These are phyloP conservation scores for Poeciliopsis turrubarensis DNA, from an alignment of 2,113 vertebrate species.

Conservation along the genomic window DNA sequence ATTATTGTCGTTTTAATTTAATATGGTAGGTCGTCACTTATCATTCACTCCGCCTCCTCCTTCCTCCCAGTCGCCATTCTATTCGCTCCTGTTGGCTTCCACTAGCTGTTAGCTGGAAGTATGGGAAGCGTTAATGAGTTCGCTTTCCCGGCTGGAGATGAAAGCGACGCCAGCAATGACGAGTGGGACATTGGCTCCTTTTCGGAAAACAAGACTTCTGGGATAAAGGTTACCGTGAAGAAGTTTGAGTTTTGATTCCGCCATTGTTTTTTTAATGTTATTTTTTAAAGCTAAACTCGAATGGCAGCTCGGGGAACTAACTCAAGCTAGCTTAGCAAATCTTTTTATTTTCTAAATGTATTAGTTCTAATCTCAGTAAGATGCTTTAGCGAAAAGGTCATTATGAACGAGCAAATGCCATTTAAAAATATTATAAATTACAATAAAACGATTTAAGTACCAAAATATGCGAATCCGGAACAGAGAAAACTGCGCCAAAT, in stretches of 20 bases:
- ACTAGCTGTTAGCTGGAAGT: neutral
- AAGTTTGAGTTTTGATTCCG: neutral
- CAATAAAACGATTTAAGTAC: too few relatives aligned
- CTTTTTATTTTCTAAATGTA: neutral
- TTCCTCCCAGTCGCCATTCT: neutral
- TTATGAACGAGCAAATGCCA: neutral
- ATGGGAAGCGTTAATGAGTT: conserved; percentile 32
- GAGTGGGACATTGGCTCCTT: conserved; percentile 68
- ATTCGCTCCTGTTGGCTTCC: neutral
- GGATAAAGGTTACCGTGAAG: conserved; percentile 3
- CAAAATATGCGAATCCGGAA: too few relatives aligned
- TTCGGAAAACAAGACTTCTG: neutral
- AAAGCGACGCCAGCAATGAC: conserved; percentile 73
- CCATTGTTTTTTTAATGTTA: neutral
- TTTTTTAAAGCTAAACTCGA: neutral
- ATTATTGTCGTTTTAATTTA: too few relatives aligned
- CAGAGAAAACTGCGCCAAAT: too few relatives aligned
- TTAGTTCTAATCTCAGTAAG: neutral
- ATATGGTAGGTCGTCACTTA: too few relatives aligned
- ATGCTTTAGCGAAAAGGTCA: neutral
- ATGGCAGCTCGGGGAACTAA: neutral
- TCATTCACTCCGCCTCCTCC: conserved; percentile 6
- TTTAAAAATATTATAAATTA: neutral
- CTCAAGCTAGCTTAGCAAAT: neutral
- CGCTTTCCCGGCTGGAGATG: conserved; percentile 74